Evolutionary conservation across 2,797 vertebrate genomes (phyloP).

Genomic region (Coregonus ussuriensis): DNA sequence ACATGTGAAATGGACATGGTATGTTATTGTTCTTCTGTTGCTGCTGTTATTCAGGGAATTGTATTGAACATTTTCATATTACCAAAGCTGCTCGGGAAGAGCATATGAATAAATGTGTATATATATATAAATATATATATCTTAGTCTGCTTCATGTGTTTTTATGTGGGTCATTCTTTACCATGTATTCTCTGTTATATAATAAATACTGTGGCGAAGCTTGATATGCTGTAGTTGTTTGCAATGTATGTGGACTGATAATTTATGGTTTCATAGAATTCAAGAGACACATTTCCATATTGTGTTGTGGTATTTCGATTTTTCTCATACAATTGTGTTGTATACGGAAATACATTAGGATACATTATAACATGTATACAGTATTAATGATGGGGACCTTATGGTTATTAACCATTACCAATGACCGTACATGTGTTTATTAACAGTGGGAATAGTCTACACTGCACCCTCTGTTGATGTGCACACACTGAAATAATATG

Average conservation of each 20-base stretch:
- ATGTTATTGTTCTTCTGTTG: background rate
- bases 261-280: background rate
- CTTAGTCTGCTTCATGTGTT: background rate
- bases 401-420: background rate
- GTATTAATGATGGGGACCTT: too few relatives aligned
- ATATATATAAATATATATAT: background rate
- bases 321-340: too few relatives aligned
- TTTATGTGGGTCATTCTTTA: background rate
- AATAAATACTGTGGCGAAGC: background rate
- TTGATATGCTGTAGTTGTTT: background rate
- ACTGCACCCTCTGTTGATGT: background rate
- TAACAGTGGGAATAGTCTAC: background rate
- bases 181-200: background rate
- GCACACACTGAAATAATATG: background rate
- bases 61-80: background rate
- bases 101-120: slow-evolving; percentile 9
- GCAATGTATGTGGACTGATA: background rate
- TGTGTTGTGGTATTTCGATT: too few relatives aligned
- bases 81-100: slow-evolving; percentile 35
- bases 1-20: background rate
- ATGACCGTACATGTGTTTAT: background rate
- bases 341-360: too few relatives aligned
- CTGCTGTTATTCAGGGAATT: background rate
- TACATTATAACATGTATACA: too few relatives aligned
- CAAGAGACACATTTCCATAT: too few relatives aligned